Evolutionary conservation across 2,113 vertebrate species (phyloP), one percentile per base, ranked within the genome.

Genomic region (Pachyramphus minor): DNA sequence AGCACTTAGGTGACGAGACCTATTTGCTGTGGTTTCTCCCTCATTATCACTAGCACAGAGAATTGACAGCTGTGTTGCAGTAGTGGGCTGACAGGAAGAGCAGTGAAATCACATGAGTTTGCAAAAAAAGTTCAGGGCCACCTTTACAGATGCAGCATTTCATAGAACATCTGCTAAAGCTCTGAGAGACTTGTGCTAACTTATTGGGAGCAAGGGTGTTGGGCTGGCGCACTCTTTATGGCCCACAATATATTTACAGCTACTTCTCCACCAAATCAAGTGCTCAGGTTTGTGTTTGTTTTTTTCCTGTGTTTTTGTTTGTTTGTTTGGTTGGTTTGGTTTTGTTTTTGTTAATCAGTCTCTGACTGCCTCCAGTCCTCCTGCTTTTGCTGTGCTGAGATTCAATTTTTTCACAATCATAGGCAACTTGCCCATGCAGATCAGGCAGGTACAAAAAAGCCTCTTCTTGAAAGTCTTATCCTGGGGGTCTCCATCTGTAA

Each of bases 401-500:
- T 25, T 77, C 27, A 14, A 60, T 37, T 84, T 88, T 84, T 66
- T 42, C 72, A 69, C 60, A 60, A 75, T 53, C 74, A n/a, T n/a
- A n/a, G 93, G 73, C 73, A 84, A 31, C 56, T 75, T 95, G 88
- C 69, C 60, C 47, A 4, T 56, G 39, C 52, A 81, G 73, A 71
- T 93, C 52, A 87, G 78, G 55, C 44, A 82, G 39, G 49, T 84
- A 77, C 56, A 87, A 93, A 25, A 49, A 49, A 93, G 75, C 18
- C 72, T 77, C 1, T 27, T 67, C 56, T 81, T 92, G 45, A 71
- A 90, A 93, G 69, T 50, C 44, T 95, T 94, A 80, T 96, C 92
- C 88, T 75, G 85, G 67, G 84, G 95, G 69, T 90, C 93, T 93
- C 53, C 86, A 95, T 88, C 93, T 94, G 83, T 91, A 67, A 94